Percentiles rank a stretch among this genome's conserved stretches.
These are phyloP conservation scores for Trichopria drosophilae DNA, from an alignment of 2,888 invertebrate genomes.

Conservation along the genomic window DNA sequence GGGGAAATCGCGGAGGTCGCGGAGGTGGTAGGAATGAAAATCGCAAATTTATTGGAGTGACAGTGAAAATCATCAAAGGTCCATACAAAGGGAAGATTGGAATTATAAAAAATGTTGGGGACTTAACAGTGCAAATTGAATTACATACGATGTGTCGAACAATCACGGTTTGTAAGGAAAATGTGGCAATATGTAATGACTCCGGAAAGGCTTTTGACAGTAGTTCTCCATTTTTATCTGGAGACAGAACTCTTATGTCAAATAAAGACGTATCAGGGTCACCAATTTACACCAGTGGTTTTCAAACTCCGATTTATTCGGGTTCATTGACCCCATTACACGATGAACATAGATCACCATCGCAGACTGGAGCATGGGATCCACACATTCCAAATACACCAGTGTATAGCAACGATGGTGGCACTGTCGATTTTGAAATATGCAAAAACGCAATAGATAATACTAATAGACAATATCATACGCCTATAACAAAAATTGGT, in stretches of 20 bases:
- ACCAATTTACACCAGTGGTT: slow-evolving; percentile 79
- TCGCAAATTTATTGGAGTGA: slow-evolving; percentile 64
- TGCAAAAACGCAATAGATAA: too few relatives aligned
- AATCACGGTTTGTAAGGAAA: slow-evolving; percentile 61
- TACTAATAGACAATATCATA: too few relatives aligned
- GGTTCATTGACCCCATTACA: slow-evolving; percentile 62
- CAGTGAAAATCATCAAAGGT: slow-evolving; percentile 65
- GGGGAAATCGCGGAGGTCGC: slow-evolving; percentile 43
- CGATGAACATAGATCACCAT: slow-evolving; percentile 61
- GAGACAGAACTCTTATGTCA: slow-evolving; percentile 63
- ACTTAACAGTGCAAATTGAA: slow-evolving; percentile 64
- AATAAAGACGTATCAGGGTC: slow-evolving; percentile 77
- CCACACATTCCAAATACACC: slow-evolving; percentile 63
- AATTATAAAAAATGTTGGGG: slow-evolving; percentile 67
- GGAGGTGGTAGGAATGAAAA: too few relatives aligned
- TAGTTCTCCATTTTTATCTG: slow-evolving; percentile 21
- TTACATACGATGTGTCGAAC: slow-evolving; percentile 66
- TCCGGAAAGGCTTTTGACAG: slow-evolving; percentile 37
- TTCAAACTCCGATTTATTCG: slow-evolving; percentile 71
- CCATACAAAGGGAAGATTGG: slow-evolving; percentile 65
- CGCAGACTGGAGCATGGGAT: slow-evolving; percentile 60
- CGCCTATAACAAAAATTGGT: too few relatives aligned
- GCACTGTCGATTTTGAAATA: too few relatives aligned
- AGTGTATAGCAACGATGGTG: slow-evolving; percentile 57
- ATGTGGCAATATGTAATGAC: slow-evolving; percentile 40